Conservation (phyloP, 2,113 vertebrate species). For the Hylia prasina region DNA sequence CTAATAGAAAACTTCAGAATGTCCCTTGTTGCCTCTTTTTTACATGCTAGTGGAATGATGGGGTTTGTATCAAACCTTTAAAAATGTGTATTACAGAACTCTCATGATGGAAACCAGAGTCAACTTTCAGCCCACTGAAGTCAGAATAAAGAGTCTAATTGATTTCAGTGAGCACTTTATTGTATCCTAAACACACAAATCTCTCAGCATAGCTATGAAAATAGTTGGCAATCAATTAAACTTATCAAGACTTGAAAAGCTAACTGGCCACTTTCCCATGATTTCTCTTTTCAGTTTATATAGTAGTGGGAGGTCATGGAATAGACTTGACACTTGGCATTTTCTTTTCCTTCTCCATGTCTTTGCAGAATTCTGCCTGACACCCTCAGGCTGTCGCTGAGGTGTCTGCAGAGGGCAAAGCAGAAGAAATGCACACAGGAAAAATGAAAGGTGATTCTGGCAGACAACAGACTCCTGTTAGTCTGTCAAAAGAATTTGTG, state of each 20-base stretch:
- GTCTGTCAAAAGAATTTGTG: slow-evolving; percentile 52
- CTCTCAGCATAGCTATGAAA: background rate
- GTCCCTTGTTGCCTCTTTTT: background rate
- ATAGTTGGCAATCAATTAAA: background rate
- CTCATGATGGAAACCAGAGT: background rate
- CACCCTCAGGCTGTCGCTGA: background rate
- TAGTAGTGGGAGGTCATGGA: background rate
- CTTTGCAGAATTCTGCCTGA: background rate
- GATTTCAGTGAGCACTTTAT: background rate
- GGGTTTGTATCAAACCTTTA: background rate
- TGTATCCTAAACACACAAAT: background rate
- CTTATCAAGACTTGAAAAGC: background rate
- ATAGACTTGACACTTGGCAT: background rate
- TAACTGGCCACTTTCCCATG: background rate
- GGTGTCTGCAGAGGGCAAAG: background rate
- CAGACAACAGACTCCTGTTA: slow-evolving; percentile 27
- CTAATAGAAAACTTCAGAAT: background rate
- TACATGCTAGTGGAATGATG: fast-evolving
- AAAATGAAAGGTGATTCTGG: slow-evolving; percentile 47
- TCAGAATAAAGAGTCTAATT: background rate
- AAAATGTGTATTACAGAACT: background rate
- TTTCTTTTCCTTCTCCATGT: background rate
- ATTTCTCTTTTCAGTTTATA: background rate
- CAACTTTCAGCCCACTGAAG: background rate
- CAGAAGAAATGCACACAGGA: background rate